These are phyloP conservation scores for Molorchus minor DNA, from an alignment of 2,888 invertebrate species.

Conservation along the genomic window DNA sequence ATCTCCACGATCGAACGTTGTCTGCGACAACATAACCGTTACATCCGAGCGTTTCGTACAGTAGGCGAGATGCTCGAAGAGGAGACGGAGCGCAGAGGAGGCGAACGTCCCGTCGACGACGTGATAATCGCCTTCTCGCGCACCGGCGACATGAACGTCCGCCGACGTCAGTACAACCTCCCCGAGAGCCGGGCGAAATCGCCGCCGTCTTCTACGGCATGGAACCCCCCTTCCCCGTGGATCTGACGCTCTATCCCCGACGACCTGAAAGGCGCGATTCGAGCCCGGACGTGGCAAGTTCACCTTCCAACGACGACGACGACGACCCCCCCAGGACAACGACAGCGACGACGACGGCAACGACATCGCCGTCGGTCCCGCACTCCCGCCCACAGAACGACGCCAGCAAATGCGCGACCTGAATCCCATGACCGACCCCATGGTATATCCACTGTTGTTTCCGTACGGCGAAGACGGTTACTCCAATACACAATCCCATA, in stretches of 20 bases:
- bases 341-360: background rate
- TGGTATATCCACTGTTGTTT: conserved; percentile 13
- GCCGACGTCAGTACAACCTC: conserved; percentile 12
- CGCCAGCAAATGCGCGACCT: conserved; percentile 23
- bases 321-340: background rate
- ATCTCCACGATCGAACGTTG: conserved; percentile 5
- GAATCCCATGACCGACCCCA: conserved; percentile 2
- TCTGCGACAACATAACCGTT: conserved; percentile 2
- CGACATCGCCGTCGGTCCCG: background rate
- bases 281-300: too few relatives aligned
- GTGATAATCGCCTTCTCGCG: background rate
- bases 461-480: conserved; percentile 9
- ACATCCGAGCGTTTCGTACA: background rate
- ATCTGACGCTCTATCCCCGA: conserved; percentile 8
- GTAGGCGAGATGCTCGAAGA: background rate
- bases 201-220: conserved; percentile 28
- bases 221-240: conserved; percentile 30
- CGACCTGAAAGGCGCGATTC: too few relatives aligned
- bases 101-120: background rate
- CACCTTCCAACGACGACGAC: too few relatives aligned
- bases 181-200: conserved; percentile 29
- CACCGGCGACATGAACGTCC: background rate
- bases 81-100: too few relatives aligned
- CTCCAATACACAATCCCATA: background rate
- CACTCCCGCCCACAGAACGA: background rate